phyloP scores from a whole-genome alignment of 2,113 vertebrate species.

The Myodes glareolus region DNA sequence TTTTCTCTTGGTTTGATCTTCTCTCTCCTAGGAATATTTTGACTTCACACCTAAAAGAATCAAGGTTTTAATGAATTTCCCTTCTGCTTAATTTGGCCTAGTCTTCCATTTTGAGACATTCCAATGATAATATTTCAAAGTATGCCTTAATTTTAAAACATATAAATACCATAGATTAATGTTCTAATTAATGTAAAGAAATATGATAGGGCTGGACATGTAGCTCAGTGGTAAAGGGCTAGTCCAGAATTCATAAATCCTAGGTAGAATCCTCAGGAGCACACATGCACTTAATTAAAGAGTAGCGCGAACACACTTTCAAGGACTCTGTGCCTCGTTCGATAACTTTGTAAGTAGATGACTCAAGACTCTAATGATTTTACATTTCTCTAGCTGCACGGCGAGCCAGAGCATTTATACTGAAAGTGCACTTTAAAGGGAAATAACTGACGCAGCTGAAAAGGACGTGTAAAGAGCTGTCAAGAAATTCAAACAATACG shows the following conservation, averaged over 20 bases:
- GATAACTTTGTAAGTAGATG: neutral
- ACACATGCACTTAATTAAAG: neutral
- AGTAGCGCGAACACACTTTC: neutral
- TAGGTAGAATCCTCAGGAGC: neutral
- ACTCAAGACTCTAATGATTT: neutral
- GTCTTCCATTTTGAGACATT: neutral
- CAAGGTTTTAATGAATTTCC: neutral
- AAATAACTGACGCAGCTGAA: neutral
- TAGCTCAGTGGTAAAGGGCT: neutral
- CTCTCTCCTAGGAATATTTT: neutral
- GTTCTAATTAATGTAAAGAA: slow-evolving; percentile 1
- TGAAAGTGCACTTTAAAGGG: slow-evolving; percentile 7
- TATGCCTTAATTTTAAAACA: slow-evolving; percentile 2
- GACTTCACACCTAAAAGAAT: neutral
- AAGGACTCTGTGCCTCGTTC: neutral
- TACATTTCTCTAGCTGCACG: neutral
- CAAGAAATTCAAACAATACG: neutral
- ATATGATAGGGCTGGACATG: neutral
- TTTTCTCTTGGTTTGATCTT: slow-evolving; percentile 30
- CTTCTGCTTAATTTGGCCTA: neutral
- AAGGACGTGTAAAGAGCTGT: neutral
- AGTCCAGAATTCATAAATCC: neutral
- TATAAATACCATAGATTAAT: neutral
- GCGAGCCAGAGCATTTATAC: neutral
- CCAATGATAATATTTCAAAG: neutral